Base-by-base conservation (phyloP, 2,888 invertebrate genomes). In the Drepanosiphum platanoidis region DNA sequence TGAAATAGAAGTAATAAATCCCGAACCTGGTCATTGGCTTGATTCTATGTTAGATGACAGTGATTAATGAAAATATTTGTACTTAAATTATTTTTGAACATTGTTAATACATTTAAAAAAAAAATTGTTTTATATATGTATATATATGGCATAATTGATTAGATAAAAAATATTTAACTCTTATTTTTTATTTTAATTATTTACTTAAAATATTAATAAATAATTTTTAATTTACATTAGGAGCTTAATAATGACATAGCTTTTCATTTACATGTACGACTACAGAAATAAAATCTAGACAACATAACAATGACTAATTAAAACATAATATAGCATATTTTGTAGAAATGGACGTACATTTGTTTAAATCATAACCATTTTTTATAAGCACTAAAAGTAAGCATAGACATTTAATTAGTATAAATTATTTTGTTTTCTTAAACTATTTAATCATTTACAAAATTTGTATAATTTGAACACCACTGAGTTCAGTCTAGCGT, bases 21-120 rank as follows among this genome's bases (percentile, higher is more conserved):
- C 42, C 15, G 66, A 75, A 52, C 27, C 83, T 13, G 75, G 68
- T 22, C 83, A 84, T 68, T 84, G 83, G 83, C 83, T 84, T 52
- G 75, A 84, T 84, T 84, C 83, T 13, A 84, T 84, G 83, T 32
- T 84, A n/a, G 83, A 74, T 30, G 39, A 68, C 15, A 75, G 74
- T 75, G 83, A 84, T 39, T 75, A 83, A 64, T 83, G 42, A 61
- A 18, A 52, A 36, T 58, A 13, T 0, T 15, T 66, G n/a, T 42
- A 34, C 66, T 68, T 42, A 42, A 7, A n/a, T 18, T 61, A 27
- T 27, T n/a, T 61, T 79, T 32, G 13, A 68, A n/a, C n/a, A n/a
- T n/a, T 46, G 46, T 42, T 22, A 34, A 18, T 46, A 13, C 4
- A 11, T 32, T 22, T 52, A n/a, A 32, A 13, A 11, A 30, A 15